Percentiles rank a stretch among this genome's conserved stretches.
These are phyloP conservation scores for Lepidonotus clava DNA, from an alignment of 2,888 invertebrate genomes.

Conservation along the genomic window DNA sequence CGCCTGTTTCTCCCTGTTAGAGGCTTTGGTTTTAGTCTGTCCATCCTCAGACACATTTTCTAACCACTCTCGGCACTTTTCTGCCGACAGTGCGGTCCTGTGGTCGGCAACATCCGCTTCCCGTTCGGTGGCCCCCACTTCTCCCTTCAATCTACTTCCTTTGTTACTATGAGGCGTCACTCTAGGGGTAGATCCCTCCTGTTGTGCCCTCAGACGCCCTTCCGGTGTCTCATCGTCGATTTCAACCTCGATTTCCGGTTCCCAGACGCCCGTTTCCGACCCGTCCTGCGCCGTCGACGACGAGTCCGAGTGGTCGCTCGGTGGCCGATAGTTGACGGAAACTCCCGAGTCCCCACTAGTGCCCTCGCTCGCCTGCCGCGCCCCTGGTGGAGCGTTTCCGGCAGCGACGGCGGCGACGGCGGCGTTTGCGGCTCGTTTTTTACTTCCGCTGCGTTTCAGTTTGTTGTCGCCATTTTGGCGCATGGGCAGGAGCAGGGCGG, in stretches of 20 bases:
- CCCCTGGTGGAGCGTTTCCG: not conserved
- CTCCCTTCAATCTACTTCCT: no score
- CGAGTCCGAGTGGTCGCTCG: constrained; percentile 6
- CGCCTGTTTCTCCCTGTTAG: not conserved
- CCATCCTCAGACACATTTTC: constrained; percentile 39
- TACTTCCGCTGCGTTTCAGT: not conserved
- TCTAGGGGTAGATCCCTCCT: no score
- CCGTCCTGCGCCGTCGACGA: constrained; percentile 21
- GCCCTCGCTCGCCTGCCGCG: constrained; percentile 26
- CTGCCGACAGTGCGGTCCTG: constrained; percentile 40
- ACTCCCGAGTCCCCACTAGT: constrained; percentile 43
- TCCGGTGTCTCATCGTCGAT: constrained; percentile 37
- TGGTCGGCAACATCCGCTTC: constrained; percentile 9
- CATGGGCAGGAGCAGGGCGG: constrained; percentile 37
- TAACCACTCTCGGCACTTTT: constrained; percentile 44
- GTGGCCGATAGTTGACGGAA: constrained; percentile 29
- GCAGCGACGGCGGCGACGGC: no score
- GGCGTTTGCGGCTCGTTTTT: not conserved
- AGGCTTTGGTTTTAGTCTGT: not conserved
- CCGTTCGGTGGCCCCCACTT: no score
- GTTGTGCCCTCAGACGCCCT: not conserved
- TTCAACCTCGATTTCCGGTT: constrained; percentile 23
- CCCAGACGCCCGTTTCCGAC: constrained; percentile 15
- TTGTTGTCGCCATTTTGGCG: not conserved
- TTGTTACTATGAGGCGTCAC: no score